Conservation (phyloP, 2,797 vertebrate species). For the Characodon lateralis region DNA sequence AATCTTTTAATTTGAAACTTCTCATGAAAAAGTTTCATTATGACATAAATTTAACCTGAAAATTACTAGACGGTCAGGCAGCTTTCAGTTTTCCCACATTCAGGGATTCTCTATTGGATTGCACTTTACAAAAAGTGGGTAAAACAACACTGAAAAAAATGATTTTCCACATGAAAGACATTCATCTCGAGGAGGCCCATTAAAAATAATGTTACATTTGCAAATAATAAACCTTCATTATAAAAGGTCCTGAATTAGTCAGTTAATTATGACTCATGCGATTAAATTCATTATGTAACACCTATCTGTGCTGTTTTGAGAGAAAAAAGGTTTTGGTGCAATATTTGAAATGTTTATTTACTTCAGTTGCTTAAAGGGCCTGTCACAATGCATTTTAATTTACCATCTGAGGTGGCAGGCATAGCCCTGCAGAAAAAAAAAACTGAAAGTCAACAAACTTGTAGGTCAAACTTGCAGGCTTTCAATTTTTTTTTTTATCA, state of each 20-base stretch:
- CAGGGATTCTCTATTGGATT: conserved; percentile 20
- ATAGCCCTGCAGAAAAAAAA: conserved; percentile 1
- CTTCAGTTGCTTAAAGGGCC: neutral
- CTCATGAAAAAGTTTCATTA: conserved; percentile 18
- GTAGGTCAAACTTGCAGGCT: neutral
- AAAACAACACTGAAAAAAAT: conserved; percentile 27
- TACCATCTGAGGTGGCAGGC: neutral
- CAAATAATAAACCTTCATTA: conserved; percentile 8
- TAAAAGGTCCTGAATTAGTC: conserved; percentile 1
- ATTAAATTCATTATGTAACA: neutral
- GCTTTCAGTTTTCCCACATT: conserved; percentile 25
- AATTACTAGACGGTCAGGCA: conserved; percentile 35
- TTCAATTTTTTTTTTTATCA: neutral
- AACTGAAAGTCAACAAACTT: conserved; percentile 1
- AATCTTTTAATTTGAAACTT: conserved; percentile 18
- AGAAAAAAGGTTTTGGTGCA: neutral
- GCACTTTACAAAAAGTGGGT: conserved; percentile 21
- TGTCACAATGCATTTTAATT: neutral
- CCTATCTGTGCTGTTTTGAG: neutral
- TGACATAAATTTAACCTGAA: conserved; percentile 37
- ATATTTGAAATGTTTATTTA: neutral
- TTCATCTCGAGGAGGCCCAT: conserved; percentile 12
- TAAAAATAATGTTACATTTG: neutral
- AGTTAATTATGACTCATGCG: neutral
- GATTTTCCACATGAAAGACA: conserved; percentile 32